Percentiles rank a stretch among this genome's conserved stretches.
Conservation (phyloP, 2,113 vertebrate genomes). For the Stomatorhinus ivindoensis region DNA sequence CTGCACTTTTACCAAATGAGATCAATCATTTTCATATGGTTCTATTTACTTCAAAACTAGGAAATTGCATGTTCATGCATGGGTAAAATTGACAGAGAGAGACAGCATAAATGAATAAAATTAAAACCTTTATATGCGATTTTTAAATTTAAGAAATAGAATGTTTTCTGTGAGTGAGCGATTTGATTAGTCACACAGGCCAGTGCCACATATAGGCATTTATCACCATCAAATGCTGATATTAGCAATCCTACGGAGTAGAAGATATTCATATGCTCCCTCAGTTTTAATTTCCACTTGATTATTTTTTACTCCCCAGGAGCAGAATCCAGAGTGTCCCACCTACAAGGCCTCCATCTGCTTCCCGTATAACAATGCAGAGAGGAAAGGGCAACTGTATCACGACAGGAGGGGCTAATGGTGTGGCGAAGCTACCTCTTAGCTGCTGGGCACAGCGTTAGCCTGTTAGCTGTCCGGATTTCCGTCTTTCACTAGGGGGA, state of each 20-base stretch:
- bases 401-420: not conserved
- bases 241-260: conserved; percentile 43
- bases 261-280: conserved; percentile 43
- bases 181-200: conserved; percentile 43
- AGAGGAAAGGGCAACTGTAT: conserved; percentile 10
- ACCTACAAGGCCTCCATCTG: conserved; percentile 71
- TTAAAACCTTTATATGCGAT: not conserved
- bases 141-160: conserved; percentile 3
- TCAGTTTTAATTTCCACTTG: conserved; percentile 48
- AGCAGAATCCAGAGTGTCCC: conserved; percentile 60
- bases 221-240: conserved; percentile 52
- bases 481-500: not conserved
- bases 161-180: conserved; percentile 21
- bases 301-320: conserved; percentile 36
- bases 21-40: not conserved
- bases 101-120: conserved; percentile 2
- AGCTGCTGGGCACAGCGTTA: not conserved
- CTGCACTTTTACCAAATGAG: not conserved
- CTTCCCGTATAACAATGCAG: conserved; percentile 38
- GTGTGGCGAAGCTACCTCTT: not conserved
- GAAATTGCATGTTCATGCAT: conserved; percentile 8
- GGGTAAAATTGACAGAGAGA: not conserved
- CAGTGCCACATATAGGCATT: conserved; percentile 53
- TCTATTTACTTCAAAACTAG: not conserved
- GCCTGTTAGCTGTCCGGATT: not conserved